A percentile compares a stretch with the other conserved stretches of the same genome.
Evolutionary conservation across 2,888 invertebrate genomes (phyloP).

Genomic region (Pomacea canaliculata): DNA sequence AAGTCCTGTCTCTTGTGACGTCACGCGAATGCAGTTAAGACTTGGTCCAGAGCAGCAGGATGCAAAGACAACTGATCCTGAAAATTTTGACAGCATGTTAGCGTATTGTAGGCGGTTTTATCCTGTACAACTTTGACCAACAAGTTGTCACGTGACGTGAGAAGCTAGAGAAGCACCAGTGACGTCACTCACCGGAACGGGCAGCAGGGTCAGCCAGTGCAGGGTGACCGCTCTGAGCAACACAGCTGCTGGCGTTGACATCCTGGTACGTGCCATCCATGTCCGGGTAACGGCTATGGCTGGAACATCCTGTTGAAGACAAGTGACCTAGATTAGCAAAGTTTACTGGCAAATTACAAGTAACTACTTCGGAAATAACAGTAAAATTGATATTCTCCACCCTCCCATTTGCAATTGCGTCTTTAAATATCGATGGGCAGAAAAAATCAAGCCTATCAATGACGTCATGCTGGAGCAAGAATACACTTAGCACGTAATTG

Average conservation of each 20-base stretch:
- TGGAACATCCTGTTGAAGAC: conserved; percentile 7
- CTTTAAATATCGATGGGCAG: too few relatives aligned
- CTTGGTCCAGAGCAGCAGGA: conserved; percentile 9
- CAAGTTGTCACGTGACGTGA: neutral
- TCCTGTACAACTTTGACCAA: neutral
- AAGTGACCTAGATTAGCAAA: neutral
- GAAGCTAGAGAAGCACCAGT: too few relatives aligned
- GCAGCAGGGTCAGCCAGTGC: neutral
- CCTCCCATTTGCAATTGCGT: too few relatives aligned
- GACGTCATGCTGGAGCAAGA: too few relatives aligned
- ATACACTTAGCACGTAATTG: too few relatives aligned
- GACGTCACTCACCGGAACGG: conserved; percentile 8
- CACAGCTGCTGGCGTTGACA: conserved; percentile 7
- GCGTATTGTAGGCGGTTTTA: neutral
- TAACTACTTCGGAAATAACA: too few relatives aligned
- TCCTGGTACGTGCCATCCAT: conserved; percentile 10
- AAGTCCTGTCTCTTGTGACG: neutral
- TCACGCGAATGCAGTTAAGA: neutral
- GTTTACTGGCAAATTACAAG: neutral
- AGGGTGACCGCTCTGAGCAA: conserved; percentile 19
- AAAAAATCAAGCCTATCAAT: too few relatives aligned
- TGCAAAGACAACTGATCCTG: neutral
- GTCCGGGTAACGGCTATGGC: conserved; percentile 12
- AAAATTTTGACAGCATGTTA: neutral
- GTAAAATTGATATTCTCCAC: too few relatives aligned